Evolutionary conservation across 2,797 vertebrate genomes (phyloP).

Genomic region (Sebastes vulpes): DNA sequence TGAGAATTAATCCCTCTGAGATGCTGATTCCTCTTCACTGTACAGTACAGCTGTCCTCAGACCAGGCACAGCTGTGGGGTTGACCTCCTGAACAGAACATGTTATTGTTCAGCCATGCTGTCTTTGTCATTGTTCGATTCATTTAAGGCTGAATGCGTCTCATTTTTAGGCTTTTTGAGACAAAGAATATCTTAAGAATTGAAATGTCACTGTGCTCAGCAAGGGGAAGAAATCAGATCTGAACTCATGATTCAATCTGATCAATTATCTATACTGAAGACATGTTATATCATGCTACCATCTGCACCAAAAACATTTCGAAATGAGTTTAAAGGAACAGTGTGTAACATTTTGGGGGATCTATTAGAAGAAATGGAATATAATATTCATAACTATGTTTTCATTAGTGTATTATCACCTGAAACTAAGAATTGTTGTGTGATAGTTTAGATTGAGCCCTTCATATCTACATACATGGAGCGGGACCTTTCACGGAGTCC

Average conservation of each 20-base stretch:
- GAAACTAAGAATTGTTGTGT: no score
- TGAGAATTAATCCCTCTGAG: constrained; percentile 54
- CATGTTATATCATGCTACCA: not conserved
- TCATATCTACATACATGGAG: no score
- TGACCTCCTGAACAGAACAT: constrained; percentile 27
- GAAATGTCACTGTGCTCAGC: not conserved
- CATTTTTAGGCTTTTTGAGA: not conserved
- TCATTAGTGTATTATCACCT: no score
- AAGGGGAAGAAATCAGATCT: not conserved
- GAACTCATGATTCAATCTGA: not conserved
- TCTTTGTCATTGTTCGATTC: not conserved
- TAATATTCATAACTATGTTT: no score
- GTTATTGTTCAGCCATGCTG: constrained; percentile 35
- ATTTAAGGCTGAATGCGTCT: not conserved
- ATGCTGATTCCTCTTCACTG: constrained; percentile 19
- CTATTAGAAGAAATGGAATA: no score
- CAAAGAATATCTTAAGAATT: not conserved
- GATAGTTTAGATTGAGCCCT: no score
- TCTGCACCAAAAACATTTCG: not conserved
- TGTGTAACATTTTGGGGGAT: fast-evolving
- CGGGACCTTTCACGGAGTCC: no score
- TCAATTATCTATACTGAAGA: not conserved
- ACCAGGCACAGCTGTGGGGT: constrained; percentile 50
- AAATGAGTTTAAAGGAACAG: not conserved
- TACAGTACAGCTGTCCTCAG: constrained; percentile 42